These are phyloP conservation scores for Plecotus auritus DNA, from an alignment of 2,113 vertebrate genomes.

Conservation along the genomic window DNA sequence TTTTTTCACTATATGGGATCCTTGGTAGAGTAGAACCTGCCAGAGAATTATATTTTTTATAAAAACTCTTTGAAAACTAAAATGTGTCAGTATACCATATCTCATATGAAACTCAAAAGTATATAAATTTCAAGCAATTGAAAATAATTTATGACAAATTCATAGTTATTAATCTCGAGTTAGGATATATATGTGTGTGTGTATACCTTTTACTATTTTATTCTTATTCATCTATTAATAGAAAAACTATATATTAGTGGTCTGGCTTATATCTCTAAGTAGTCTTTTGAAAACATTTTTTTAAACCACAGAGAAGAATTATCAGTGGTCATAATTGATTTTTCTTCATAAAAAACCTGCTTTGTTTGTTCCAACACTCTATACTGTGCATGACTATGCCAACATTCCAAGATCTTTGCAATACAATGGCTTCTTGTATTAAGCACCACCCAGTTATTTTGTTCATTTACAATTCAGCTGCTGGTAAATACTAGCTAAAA, in stretches of 20 bases:
- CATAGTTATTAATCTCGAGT: background rate
- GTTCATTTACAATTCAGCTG: conserved; percentile 6
- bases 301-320: background rate
- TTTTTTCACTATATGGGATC: background rate
- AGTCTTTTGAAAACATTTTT: background rate
- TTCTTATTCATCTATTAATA: background rate
- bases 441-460: background rate
- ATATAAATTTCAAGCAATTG: background rate
- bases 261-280: background rate
- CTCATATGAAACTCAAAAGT: background rate
- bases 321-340: background rate
- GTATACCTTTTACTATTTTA: background rate
- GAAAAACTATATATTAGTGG: background rate
- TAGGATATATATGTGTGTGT: background rate
- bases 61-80: background rate
- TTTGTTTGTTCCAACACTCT: background rate
- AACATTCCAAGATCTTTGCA: background rate
- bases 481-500: background rate
- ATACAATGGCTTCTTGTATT: conserved; percentile 34
- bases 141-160: conserved; percentile 29
- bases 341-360: background rate
- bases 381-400: background rate
- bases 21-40: background rate
- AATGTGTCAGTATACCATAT: background rate
- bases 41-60: background rate